Conservation (phyloP, 1,140 invertebrate species). For the Leucophenga varia region DNA sequence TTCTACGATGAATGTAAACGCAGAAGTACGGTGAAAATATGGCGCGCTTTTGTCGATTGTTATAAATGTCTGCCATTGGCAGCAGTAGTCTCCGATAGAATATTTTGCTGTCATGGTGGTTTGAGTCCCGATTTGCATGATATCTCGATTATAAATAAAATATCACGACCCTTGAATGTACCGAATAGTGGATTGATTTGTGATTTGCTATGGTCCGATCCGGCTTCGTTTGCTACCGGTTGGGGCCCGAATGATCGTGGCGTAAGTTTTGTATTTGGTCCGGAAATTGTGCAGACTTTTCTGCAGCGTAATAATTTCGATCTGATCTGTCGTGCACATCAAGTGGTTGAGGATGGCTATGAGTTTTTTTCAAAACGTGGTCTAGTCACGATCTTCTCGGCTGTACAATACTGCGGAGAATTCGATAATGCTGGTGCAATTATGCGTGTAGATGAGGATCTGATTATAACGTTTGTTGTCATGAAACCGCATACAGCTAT, state of each 20-base stretch:
- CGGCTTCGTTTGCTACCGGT: constrained; percentile 38
- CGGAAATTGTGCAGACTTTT: constrained; percentile 12
- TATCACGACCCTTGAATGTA: constrained; percentile 99
- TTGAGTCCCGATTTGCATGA: constrained; percentile 98
- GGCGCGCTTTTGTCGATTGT: constrained; percentile 70
- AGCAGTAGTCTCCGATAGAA: constrained; percentile 99
- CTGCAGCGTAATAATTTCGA: constrained; percentile 12
- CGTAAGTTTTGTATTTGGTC: constrained; percentile 17
- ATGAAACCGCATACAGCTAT: no score
- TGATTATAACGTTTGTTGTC: constrained; percentile 89
- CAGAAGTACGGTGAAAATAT: constrained; percentile 17
- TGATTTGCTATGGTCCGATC: constrained; percentile 97
- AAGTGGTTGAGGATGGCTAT: no score
- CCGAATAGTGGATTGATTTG: constrained; percentile 99
- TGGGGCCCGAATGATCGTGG: constrained; percentile 22
- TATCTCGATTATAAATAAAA: constrained; percentile 97
- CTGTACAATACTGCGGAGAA: constrained; percentile 79
- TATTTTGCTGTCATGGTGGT: constrained; percentile 97
- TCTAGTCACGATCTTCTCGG: no score
- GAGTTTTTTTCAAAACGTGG: no score
- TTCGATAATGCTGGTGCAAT: no score
- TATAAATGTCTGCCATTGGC: constrained; percentile 87
- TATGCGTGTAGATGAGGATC: constrained; percentile 97
- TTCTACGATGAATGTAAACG: constrained; percentile 25
- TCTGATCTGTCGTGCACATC: constrained; percentile 19